Evolutionary conservation across 2,797 vertebrate genomes (phyloP), one percentile per base, ranked within the genome.

Genomic region (Tapera naevia): DNA sequence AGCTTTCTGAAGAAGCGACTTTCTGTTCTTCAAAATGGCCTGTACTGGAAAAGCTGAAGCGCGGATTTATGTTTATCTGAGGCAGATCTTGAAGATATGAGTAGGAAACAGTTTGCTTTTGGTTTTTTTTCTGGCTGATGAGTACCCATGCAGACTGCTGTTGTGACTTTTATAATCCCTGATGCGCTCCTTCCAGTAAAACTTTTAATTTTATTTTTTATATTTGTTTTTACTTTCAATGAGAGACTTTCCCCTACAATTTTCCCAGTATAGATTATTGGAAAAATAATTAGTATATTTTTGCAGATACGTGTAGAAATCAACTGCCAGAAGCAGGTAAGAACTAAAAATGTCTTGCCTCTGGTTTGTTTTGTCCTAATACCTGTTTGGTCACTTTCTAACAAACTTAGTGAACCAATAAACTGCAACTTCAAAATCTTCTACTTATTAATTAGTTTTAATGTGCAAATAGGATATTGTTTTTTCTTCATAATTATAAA

Each of bases 41-140:
- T 67, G 3, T 15, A 1, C 0, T 23, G 28, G 45, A 75, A 88
- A 65, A 1, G 4, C 4, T 53, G 21, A 45, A 14, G 7, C 16
- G 9, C 1, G 80, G 12, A 39, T 45, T 32, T 58, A 21, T 50
- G 10, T n/a, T 74, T 41, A 3, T 54, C 27, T 57, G 58, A 65
- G 15, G 6, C 1, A 62, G 21, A 23, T 39, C 24, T 18, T 54
- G 32, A 76, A 15, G 39, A 56, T 4, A 43, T 12, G 2, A 25
- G 4, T 62, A 65, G 17, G 14, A 66, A 75, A 64, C 5, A 2
- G 4, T 41, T 89, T 66, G 7, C 11, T 43, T 67, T 66, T 7
- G 3, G 10, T 25, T 53, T 3, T 6, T 24, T 41, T n/a, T 35
- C 56, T 80, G 5, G 1, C 23, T 43, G 8, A 22, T 19, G 10